Evolutionary conservation across 2,888 invertebrate genomes (phyloP), one percentile per base, ranked within the genome.

Genomic region (Diplolepis rosae): DNA sequence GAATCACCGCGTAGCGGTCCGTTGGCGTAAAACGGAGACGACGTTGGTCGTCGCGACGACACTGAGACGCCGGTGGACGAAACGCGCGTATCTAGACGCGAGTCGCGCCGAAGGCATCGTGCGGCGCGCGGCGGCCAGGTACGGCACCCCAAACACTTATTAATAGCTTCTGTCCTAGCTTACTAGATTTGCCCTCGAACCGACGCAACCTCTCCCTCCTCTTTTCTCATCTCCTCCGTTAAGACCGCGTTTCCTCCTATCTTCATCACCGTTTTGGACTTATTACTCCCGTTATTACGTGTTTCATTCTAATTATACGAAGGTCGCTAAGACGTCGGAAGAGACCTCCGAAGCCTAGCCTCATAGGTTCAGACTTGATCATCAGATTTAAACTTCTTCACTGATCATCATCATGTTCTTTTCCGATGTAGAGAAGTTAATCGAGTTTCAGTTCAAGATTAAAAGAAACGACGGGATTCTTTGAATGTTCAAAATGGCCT

Each of bases 131-230:
- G 79, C 83, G 83, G 85, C 87, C 88, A 87, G 88, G 88, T 88
- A 88, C 86, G 86, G 85, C 87, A 87, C 88, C 87, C 88, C 84
- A 86, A 87, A 85, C 85, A 80, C 84, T 86, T 88, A 88, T 88
- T 88, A 88, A 88, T 88, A 88, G 88, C 84, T 81, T 78, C 82
- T 87, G 86, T 87, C 85, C 87, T 87, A 86, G 85, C 86, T 86
- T 85, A 82, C 85, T 86, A 86, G 86, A 83, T 85, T 83, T 84
- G 84, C 85, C 84, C 84, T 84, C 85, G 84, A 83, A 84, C 81
- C 83, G 77, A 83, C 79, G 74, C 77, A 69, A 76, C 56, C 66
- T 69, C 69, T 70, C 56, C 65, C 66, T 35, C 68, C 52, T 52
- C 54, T 66, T 15, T 48, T 70, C 35, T 30, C 32, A 32, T 13